Evolutionary conservation across 2,113 vertebrate genomes (phyloP).

Genomic region (Fulmarus glacialis): DNA sequence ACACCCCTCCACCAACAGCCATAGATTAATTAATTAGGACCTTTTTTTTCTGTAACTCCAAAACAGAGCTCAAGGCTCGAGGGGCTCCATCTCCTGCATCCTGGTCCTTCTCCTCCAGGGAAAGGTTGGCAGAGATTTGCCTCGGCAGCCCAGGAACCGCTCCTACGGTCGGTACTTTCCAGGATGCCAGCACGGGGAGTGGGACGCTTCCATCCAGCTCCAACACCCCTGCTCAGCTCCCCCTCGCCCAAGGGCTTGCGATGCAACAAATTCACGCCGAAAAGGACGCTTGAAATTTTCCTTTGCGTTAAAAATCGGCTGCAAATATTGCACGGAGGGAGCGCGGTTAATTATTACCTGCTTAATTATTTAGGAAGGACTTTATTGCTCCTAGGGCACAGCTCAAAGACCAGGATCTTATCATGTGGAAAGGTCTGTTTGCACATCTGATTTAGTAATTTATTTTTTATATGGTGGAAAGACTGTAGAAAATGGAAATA

Average conservation of each 20-base stretch:
- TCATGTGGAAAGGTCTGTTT: neutral
- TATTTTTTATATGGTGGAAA: neutral
- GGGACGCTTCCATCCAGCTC: neutral
- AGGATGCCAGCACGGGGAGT: neutral
- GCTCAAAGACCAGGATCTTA: neutral
- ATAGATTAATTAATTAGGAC: neutral
- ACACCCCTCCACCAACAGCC: neutral
- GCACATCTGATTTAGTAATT: neutral
- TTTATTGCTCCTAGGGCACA: neutral
- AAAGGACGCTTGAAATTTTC: neutral
- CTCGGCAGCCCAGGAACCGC: neutral
- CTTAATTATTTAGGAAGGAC: neutral
- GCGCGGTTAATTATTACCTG: neutral
- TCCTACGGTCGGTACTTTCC: accelerated
- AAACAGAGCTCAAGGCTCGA: neutral
- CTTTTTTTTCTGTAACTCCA: neutral
- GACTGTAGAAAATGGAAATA: neutral
- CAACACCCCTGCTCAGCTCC: neutral
- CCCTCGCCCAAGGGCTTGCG: neutral
- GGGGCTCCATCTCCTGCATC: neutral
- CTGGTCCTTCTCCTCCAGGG: neutral
- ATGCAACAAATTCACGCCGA: accelerated
- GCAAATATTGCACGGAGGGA: neutral
- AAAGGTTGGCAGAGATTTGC: neutral
- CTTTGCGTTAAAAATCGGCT: neutral